phyloP scores from a whole-genome alignment of 1,140 invertebrate species.

The Ostrea edulis region DNA sequence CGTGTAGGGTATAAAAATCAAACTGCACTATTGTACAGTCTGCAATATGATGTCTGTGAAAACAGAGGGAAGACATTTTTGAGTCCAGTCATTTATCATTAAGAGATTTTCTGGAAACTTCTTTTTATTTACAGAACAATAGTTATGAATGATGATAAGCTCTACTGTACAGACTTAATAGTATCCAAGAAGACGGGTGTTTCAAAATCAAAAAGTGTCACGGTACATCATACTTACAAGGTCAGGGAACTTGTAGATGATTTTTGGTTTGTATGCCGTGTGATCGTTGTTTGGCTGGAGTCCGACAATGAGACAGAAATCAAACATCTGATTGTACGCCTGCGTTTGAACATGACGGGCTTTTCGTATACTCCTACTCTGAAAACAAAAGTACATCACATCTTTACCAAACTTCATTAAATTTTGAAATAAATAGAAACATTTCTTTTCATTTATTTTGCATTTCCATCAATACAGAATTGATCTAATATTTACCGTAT shows the following conservation, averaged over 20 bases:
- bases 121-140: too few species aligned
- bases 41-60: too few species aligned
- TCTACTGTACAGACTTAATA: too few species aligned
- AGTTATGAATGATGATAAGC: too few species aligned
- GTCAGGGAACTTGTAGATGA: slow-evolving; percentile 77
- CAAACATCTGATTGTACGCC: slow-evolving; percentile 76
- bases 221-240: slow-evolving; percentile 66
- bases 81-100: too few species aligned
- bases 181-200: too few species aligned
- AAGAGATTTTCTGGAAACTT: too few species aligned
- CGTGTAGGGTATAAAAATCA: too few species aligned
- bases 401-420: not conserved
- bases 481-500: slow-evolving; percentile 65
- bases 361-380: slow-evolving; percentile 62
- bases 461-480: not conserved
- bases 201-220: too few species aligned
- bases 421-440: not conserved
- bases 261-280: slow-evolving; percentile 68
- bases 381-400: slow-evolving; percentile 12
- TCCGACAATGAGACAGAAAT: slow-evolving; percentile 76
- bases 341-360: slow-evolving; percentile 57
- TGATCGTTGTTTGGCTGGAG: slow-evolving; percentile 61
- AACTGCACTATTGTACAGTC: too few species aligned
- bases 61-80: too few species aligned
- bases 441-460: not conserved